Percentiles rank a stretch among this genome's conserved stretches.
Evolutionary conservation across 2,797 vertebrate species (phyloP).

Genomic region (Betta splendens): DNA sequence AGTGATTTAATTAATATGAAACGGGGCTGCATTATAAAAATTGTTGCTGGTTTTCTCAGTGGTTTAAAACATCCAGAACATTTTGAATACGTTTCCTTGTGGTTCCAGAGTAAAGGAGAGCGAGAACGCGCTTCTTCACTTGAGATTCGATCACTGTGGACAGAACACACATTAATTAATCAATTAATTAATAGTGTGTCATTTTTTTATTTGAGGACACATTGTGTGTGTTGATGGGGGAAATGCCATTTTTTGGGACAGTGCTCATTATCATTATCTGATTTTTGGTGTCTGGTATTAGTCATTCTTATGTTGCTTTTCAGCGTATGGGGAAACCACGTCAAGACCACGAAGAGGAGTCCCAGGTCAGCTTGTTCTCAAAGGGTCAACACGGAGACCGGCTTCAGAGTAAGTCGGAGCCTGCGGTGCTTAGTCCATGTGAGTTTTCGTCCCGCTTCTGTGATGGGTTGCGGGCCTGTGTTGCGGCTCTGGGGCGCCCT

Average conservation of each 20-base stretch:
- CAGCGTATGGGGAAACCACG: slow-evolving; percentile 75
- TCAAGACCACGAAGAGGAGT: slow-evolving; percentile 57
- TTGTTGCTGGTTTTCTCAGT: too few relatives aligned
- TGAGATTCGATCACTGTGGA: slow-evolving; percentile 79
- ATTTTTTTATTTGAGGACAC: too few relatives aligned
- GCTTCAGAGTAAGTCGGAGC: slow-evolving; percentile 75
- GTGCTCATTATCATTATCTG: too few relatives aligned
- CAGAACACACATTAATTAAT: too few relatives aligned
- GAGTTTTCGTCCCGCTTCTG: neutral
- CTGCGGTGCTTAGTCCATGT: too few relatives aligned
- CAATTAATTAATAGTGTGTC: too few relatives aligned
- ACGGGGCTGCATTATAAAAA: neutral
- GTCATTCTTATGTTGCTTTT: too few relatives aligned
- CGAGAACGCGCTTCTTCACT: slow-evolving; percentile 87
- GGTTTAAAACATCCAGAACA: neutral
- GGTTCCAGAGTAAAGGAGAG: slow-evolving; percentile 86
- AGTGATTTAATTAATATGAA: too few relatives aligned
- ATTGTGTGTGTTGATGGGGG: too few relatives aligned
- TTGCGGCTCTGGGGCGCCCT: slow-evolving; percentile 73
- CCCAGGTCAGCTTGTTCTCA: slow-evolving; percentile 45
- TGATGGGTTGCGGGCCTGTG: slow-evolving; percentile 73
- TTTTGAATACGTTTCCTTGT: neutral
- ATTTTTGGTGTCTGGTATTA: too few relatives aligned
- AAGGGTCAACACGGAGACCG: slow-evolving; percentile 62
- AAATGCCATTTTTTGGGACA: too few relatives aligned